Evolutionary conservation across 2,888 invertebrate genomes (phyloP).

Genomic region (Anarsia innoxiella): DNA sequence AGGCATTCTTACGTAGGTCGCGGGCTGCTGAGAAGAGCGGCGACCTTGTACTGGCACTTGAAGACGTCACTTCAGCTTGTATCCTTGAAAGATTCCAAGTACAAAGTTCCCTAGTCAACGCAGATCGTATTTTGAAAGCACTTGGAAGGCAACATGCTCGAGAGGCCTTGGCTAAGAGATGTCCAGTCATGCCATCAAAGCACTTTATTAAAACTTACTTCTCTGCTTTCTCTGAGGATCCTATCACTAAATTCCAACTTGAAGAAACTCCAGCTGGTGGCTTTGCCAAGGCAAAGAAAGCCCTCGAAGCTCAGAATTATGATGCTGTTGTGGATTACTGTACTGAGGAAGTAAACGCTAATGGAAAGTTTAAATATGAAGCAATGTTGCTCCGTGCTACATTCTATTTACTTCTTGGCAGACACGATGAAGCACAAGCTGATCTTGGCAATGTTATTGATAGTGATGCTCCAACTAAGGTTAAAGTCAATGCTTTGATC

Average conservation of each 20-base stretch:
- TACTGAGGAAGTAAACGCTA: conserved; percentile 83
- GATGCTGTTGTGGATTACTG: conserved; percentile 87
- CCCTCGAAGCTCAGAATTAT: conserved; percentile 81
- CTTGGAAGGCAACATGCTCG: conserved; percentile 84
- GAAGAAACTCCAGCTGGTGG: conserved; percentile 69
- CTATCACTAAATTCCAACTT: conserved; percentile 77
- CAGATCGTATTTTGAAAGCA: conserved; percentile 91
- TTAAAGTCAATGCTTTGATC: conserved; percentile 89
- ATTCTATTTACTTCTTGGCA: conserved; percentile 86
- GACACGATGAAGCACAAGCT: conserved; percentile 80
- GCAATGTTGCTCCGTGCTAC: conserved; percentile 89
- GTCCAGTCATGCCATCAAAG: conserved; percentile 87
- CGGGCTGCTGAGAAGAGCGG: conserved; percentile 87
- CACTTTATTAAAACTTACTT: conserved; percentile 92
- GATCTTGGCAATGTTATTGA: conserved; percentile 84
- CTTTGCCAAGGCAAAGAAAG: conserved; percentile 81
- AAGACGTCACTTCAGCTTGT: conserved; percentile 95
- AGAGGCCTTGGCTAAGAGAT: conserved; percentile 80
- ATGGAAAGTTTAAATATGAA: conserved; percentile 79
- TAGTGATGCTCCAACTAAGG: conserved; percentile 76
- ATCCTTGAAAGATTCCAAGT: conserved; percentile 92
- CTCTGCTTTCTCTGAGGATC: conserved; percentile 91
- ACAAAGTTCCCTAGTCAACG: conserved; percentile 84
- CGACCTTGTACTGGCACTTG: conserved; percentile 86
- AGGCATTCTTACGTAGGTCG: conserved; percentile 90